These are phyloP conservation scores for Eupeodes corollae DNA, from an alignment of 1,140 invertebrate species.

Conservation along the genomic window DNA sequence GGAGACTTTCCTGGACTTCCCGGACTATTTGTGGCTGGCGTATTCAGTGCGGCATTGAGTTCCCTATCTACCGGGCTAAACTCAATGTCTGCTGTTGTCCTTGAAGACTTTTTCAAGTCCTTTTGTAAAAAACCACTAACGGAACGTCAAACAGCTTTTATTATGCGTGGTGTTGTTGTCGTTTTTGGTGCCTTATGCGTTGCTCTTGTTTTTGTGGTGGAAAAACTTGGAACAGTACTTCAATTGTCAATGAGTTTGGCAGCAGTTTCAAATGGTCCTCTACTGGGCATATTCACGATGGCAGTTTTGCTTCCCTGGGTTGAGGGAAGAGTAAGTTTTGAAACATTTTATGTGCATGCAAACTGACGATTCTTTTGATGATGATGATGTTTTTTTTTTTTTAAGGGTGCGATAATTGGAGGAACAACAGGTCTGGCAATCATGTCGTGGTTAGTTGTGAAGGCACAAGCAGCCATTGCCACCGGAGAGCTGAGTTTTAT, in stretches of 20 bases:
- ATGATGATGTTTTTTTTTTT: background rate
- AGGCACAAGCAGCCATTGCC: constrained; percentile 60
- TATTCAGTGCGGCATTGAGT: constrained; percentile 77
- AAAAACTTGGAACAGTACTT: constrained; percentile 50
- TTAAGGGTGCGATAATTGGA: constrained; percentile 61
- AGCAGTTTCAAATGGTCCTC: constrained; percentile 59
- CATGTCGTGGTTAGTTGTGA: constrained; percentile 74
- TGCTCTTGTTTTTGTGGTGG: constrained; percentile 47
- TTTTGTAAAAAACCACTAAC: constrained; percentile 48
- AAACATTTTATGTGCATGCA: background rate
- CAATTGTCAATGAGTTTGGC: constrained; percentile 53
- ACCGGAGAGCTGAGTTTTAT: constrained; percentile 46
- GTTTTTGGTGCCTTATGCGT: constrained; percentile 54
- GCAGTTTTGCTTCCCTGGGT: constrained; percentile 72
- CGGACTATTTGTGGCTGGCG: constrained; percentile 72
- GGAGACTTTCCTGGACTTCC: constrained; percentile 62
- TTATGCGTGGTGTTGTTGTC: constrained; percentile 59
- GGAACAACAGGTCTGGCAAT: constrained; percentile 56
- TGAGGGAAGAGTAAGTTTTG: constrained; percentile 47
- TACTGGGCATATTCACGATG: constrained; percentile 67
- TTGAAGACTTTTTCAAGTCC: constrained; percentile 66
- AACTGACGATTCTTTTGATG: background rate
- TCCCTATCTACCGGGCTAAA: constrained; percentile 84
- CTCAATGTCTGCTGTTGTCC: constrained; percentile 79
- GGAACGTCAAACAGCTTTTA: constrained; percentile 47